Conservation (phyloP, 1,140 invertebrate species). For the Penaeus japonicus region DNA sequence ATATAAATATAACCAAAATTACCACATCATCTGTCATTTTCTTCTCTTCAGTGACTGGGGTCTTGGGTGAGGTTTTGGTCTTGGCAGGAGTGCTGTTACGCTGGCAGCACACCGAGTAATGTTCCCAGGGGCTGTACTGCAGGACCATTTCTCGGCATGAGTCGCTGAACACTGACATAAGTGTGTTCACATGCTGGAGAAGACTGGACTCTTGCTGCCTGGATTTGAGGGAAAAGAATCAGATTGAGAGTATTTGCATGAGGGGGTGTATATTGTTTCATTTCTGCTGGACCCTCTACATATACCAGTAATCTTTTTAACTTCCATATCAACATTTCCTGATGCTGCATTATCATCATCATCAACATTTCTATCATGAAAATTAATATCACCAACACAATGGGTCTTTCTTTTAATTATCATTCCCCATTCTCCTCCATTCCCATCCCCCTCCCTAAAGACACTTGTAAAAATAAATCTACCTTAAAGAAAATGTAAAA, state of each 20-base stretch:
- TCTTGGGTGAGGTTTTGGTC: not conserved
- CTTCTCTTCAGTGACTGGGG: not conserved
- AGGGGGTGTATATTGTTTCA: too few species aligned
- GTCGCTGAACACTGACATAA: slow-evolving; percentile 45
- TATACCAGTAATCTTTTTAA: too few species aligned
- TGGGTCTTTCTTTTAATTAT: too few species aligned
- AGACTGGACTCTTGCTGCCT: not conserved
- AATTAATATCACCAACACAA: too few species aligned
- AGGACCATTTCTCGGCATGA: slow-evolving; percentile 40
- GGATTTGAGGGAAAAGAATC: not conserved
- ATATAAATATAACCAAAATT: not conserved
- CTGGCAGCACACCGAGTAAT: slow-evolving; percentile 35
- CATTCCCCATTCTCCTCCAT: too few species aligned
- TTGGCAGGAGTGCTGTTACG: not conserved
- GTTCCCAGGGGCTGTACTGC: slow-evolving; percentile 45
- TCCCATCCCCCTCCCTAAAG: too few species aligned
- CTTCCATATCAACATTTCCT: too few species aligned
- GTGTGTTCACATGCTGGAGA: slow-evolving; percentile 39
- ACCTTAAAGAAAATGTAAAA: not conserved
- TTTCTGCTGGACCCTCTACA: too few species aligned
- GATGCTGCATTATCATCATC: too few species aligned
- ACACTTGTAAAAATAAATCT: not conserved
- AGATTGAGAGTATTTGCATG: not conserved
- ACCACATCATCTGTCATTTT: not conserved
- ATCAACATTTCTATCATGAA: too few species aligned